phyloP scores from a whole-genome alignment of 2,113 vertebrate species.

The Chunga burmeisteri region DNA sequence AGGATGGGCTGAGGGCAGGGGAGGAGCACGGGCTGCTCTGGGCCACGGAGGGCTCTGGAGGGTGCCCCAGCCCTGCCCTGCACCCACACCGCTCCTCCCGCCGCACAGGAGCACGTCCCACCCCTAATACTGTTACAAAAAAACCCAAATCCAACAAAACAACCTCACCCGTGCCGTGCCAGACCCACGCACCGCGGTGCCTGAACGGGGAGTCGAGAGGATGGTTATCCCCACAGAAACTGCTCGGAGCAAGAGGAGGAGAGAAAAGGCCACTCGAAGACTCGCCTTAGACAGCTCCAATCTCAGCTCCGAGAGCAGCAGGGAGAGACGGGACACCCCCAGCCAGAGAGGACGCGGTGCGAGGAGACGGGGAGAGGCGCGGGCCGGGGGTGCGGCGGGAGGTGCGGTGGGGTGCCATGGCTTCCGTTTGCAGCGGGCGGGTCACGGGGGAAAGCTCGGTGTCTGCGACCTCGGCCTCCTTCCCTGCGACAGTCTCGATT shows the following conservation, averaged over 20 bases:
- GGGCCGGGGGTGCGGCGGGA: constrained; percentile 18
- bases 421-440: constrained; percentile 79
- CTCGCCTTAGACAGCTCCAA: constrained; percentile 15
- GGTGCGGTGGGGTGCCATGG: constrained; percentile 77
- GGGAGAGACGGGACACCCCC: neutral
- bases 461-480: constrained; percentile 67
- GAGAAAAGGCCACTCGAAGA: neutral
- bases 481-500: constrained; percentile 69
- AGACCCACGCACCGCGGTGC: neutral
- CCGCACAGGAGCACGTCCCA: neutral
- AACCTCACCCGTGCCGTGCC: neutral
- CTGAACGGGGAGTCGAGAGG: neutral
- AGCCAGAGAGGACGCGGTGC: neutral
- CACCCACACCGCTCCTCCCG: neutral
- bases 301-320: neutral
- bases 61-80: neutral
- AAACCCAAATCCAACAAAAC: neutral
- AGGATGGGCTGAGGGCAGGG: neutral
- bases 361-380: neutral
- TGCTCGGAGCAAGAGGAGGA: neutral
- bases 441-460: constrained; percentile 70
- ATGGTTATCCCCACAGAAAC: neutral
- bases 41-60: neutral
- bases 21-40: neutral
- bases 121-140: constrained; percentile 48